Percentiles rank a stretch among this genome's conserved stretches.
Conservation (phyloP, 2,797 vertebrate genomes). For the Coccyzus lansbergi region DNA sequence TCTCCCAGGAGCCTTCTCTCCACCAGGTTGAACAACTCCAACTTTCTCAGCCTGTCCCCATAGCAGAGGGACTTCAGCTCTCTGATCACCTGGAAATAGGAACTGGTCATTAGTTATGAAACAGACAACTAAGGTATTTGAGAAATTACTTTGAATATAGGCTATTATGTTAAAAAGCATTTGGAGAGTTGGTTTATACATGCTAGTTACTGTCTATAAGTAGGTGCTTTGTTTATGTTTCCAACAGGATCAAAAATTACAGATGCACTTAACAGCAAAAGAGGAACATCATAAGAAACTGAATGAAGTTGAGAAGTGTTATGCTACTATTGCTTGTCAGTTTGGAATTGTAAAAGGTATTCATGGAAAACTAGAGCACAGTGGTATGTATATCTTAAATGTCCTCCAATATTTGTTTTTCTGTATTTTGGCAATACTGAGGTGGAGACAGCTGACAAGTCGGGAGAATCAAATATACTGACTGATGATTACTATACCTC, state of each 20-base stretch:
- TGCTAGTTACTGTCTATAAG: neutral
- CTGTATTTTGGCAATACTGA: neutral
- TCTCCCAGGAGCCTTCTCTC: too few relatives aligned
- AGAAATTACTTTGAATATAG: neutral
- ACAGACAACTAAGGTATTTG: neutral
- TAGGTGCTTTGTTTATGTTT: conserved; percentile 15
- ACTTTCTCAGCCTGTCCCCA: too few relatives aligned
- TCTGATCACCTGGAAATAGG: neutral
- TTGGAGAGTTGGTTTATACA: neutral
- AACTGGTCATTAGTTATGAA: neutral
- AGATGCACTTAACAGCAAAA: conserved; percentile 84
- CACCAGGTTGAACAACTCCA: too few relatives aligned
- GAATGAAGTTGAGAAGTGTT: conserved; percentile 88
- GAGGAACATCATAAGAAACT: conserved; percentile 89
- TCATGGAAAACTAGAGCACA: conserved; percentile 87
- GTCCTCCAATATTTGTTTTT: neutral
- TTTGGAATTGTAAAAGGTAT: conserved; percentile 84
- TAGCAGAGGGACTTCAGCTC: too few relatives aligned
- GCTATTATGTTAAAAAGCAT: neutral
- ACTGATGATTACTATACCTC: neutral
- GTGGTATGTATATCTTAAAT: conserved; percentile 78
- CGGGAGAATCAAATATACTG: neutral
- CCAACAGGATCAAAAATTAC: conserved; percentile 88
- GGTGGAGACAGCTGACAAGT: neutral
- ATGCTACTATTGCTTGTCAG: conserved; percentile 78